These are phyloP conservation scores for Trachymyrmex cornetzi DNA, from an alignment of 1,140 invertebrate genomes.

Conservation along the genomic window DNA sequence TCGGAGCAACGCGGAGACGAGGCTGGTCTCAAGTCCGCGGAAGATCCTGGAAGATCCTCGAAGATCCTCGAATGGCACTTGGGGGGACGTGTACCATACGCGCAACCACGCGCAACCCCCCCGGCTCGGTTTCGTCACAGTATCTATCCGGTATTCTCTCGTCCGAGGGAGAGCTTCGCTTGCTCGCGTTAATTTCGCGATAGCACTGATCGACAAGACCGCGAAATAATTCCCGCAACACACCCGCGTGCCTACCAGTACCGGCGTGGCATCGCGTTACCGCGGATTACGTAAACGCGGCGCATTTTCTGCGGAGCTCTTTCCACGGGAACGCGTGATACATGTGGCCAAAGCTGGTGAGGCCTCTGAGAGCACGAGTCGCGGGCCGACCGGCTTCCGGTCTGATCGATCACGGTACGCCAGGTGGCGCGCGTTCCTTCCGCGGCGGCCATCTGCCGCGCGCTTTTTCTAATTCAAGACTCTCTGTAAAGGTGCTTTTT, in stretches of 20 bases:
- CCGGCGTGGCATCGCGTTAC: conserved; percentile 68
- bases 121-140: conserved; percentile 3
- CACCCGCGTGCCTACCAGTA: conserved; percentile 38
- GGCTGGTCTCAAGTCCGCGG: not conserved
- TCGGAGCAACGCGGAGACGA: not conserved
- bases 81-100: not conserved
- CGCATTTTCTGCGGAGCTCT: conserved; percentile 77
- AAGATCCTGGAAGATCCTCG: no score
- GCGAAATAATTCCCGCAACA: not conserved
- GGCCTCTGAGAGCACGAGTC: conserved; percentile 68
- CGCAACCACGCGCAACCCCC: conserved; percentile 31
- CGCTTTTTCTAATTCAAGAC: not conserved
- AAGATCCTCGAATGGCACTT: not conserved
- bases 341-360: conserved; percentile 81
- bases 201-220: not conserved
- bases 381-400: conserved; percentile 73
- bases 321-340: conserved; percentile 71
- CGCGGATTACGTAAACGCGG: conserved; percentile 81
- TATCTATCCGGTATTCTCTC: not conserved
- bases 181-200: not conserved
- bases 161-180: not conserved
- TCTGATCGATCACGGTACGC: conserved; percentile 59
- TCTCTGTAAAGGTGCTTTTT: no score
- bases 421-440: conserved; percentile 54
- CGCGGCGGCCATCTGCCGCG: not conserved